Percentiles rank a stretch among this genome's conserved stretches.
Evolutionary conservation across 2,113 vertebrate genomes (phyloP).

Genomic region (Tricholaema leucomelas): DNA sequence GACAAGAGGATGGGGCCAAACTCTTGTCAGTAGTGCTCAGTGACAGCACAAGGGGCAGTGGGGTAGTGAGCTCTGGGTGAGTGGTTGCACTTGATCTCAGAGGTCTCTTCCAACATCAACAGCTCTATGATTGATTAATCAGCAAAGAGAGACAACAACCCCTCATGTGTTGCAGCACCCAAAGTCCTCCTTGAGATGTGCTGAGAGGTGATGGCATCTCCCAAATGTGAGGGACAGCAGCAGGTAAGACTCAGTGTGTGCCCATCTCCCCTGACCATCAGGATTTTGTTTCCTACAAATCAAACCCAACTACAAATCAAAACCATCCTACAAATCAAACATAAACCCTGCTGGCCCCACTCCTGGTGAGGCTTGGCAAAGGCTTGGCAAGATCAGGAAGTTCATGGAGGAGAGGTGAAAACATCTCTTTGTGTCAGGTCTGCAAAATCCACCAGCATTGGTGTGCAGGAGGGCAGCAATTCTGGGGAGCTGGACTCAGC

Average conservation of each 20-base stretch:
- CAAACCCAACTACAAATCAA: background rate
- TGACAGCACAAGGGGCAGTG: too few relatives aligned
- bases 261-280: rapidly evolving
- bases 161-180: background rate
- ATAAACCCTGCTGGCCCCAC: background rate
- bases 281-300: background rate
- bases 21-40: too few relatives aligned
- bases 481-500: background rate
- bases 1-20: too few relatives aligned
- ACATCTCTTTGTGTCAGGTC: background rate
- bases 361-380: rapidly evolving
- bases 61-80: too few relatives aligned
- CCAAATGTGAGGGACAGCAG: rapidly evolving
- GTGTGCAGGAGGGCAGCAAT: background rate
- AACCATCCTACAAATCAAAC: background rate
- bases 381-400: background rate
- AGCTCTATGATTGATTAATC: background rate
- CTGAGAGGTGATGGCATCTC: background rate
- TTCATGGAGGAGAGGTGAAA: background rate
- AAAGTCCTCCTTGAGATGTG: background rate
- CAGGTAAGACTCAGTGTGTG: background rate
- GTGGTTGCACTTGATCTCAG: too few relatives aligned
- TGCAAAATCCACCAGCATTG: background rate
- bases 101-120: too few relatives aligned
- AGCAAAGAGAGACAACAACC: rapidly evolving